Conservation (phyloP, 2,888 invertebrate species). For the Fabriciana adippe region DNA sequence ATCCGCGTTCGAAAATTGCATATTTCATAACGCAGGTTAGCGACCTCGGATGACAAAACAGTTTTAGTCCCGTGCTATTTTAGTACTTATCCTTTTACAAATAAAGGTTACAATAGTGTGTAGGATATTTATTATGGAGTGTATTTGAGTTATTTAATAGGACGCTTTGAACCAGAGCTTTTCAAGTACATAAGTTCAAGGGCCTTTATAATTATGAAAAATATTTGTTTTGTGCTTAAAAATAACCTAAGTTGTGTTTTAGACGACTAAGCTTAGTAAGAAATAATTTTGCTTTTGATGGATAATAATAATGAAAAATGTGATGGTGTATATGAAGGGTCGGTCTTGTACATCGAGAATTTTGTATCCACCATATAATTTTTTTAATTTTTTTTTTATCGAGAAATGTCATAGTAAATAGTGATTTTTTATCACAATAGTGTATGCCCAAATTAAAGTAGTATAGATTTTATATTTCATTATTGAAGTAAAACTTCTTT, state of each 20-base stretch:
- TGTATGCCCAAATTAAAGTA: too few relatives aligned
- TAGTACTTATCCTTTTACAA: not conserved
- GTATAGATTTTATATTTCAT: too few relatives aligned
- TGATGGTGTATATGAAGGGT: too few relatives aligned
- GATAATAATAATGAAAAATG: too few relatives aligned
- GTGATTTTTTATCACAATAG: too few relatives aligned
- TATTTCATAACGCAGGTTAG: constrained; percentile 41
- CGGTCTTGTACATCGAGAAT: too few relatives aligned
- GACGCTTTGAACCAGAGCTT: constrained; percentile 28
- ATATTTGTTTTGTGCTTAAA: not conserved
- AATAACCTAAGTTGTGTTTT: not conserved
- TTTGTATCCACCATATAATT: too few relatives aligned
- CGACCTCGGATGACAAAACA: constrained; percentile 37
- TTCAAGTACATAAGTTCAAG: constrained; percentile 22
- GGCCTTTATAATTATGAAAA: constrained; percentile 10
- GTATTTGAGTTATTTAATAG: constrained; percentile 31
- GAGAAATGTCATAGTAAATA: too few relatives aligned
- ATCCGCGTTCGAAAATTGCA: constrained; percentile 40
- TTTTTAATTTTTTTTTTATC: too few relatives aligned
- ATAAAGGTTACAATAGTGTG: constrained; percentile 38
- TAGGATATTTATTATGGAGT: constrained; percentile 9
- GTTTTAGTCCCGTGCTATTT: constrained; percentile 14
- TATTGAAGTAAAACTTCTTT: too few relatives aligned
- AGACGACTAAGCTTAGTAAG: not conserved
- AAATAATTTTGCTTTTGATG: too few relatives aligned